Base-by-base conservation (phyloP, 2,888 invertebrate species). In the Acrocera orbiculus region DNA sequence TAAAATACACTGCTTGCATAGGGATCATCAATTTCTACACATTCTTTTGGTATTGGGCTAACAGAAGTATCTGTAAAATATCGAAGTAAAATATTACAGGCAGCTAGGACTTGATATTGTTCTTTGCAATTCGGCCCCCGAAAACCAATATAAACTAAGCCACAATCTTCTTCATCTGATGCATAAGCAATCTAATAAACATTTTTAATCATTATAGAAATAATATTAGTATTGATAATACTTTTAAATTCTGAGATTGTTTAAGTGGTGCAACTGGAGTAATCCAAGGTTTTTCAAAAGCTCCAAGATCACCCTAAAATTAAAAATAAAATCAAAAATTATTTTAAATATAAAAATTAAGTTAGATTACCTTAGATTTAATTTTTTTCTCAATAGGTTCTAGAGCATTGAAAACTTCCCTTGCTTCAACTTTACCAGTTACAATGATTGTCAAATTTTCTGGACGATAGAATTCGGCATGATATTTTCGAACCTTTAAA, bases 1-100 rank as follows among this genome's bases (percentile, higher is more conserved):
- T 8, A 11, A 6, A 6, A 19, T 53, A 82, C 81, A 51, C 73
- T 70, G 48, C 81, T 83, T 15, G 85, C 85, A 44, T 70, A 70
- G 0, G 86, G 83, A 50, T 86, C 79, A 30, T 76, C 73, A 32
- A 72, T 67, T 61, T 87, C 86, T 2, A 87, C 80, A 56, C 89
- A 80, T 48, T 75, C 73, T 46, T 74, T 70, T 50, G 85, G 81
- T 33, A 92, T 62, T 9, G 87, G 87, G 40, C 86, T 78, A 11
- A 83, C 77, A 7, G 89, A 73, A n/a, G 82, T 82, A 47, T 86
- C 81, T 9, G 82, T 80, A 35, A 92, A 60, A 57, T 89, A 90
- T 38, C 82, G 77, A 44, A 85, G 59, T 24, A 87, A 54, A 10
- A 85, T 61, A 20, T 69, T 68, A 42, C 76, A 70, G 5, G 72